Evolutionary conservation across 37 sponge, comb jelly and placozoan species (phyloP).

Genomic region (Haliclona indistincta): DNA sequence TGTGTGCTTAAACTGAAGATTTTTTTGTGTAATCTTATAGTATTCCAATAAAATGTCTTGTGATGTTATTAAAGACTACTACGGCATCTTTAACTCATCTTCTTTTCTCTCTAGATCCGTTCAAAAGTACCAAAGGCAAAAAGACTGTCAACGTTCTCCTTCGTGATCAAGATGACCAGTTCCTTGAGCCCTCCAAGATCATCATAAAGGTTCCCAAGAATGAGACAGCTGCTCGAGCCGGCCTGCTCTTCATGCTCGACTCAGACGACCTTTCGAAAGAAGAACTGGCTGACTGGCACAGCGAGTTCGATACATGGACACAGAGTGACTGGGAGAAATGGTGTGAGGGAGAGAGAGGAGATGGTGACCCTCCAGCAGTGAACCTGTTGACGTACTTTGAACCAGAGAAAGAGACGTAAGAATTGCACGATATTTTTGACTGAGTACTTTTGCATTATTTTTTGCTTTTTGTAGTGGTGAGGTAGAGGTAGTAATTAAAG

Average conservation of each 20-base stretch:
- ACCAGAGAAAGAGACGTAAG: constrained; percentile 46
- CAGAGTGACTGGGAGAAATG: constrained; percentile 29
- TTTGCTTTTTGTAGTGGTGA: no score
- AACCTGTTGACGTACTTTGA: constrained; percentile 32
- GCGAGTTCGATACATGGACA: constrained; percentile 29
- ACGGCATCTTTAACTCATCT: neutral
- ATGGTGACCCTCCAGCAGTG: no score
- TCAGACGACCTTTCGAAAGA: neutral
- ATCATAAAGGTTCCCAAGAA: constrained; percentile 40
- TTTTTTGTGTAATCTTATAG: no score
- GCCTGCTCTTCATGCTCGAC: constrained; percentile 30
- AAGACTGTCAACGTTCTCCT: constrained; percentile 45
- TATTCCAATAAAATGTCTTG: no score
- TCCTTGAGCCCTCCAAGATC: constrained; percentile 22
- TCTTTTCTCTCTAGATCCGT: constrained; percentile 15
- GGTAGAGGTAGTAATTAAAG: no score
- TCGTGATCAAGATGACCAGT: constrained; percentile 13
- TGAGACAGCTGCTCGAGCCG: constrained; percentile 35
- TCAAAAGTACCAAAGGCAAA: constrained; percentile 50
- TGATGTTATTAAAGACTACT: neutral
- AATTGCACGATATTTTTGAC: no score
- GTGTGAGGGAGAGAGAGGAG: no score
- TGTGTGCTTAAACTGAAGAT: no score
- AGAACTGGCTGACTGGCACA: constrained; percentile 17
- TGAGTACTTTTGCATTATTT: no score